Base-by-base conservation (phyloP, 2,888 invertebrate genomes). In the Pristionchus arcanus region DNA sequence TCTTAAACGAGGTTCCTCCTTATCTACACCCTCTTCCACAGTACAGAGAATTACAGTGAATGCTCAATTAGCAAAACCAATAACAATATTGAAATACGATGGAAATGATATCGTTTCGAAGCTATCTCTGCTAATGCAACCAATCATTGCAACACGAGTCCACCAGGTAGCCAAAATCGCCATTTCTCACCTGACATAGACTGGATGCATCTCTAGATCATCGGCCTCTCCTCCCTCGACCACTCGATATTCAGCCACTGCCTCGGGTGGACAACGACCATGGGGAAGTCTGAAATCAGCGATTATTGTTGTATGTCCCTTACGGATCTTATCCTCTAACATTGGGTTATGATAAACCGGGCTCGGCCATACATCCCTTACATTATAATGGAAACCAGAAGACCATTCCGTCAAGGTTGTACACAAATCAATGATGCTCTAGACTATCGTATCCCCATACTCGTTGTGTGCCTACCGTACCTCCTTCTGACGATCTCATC, bases 401-500 rank as follows among this genome's bases (percentile, higher is more conserved):
- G 42, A 13, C 11, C 3, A 11, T 13, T 9, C 9, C 13, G 11
- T 13, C 42, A 49, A 11, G 42, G 42, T 49, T 49, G 42, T n/a
- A n/a, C 13, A 55, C 21, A 5, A 55, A 0, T 55, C 15, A 21
- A 55, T 21, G 2, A 55, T 55, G 55, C 19, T n/a, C 2, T 19
- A 71, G 74, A 34, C 59, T 31, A 85, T 34, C 34, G 34, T 59
- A 85, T 15, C 55, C 31, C 49, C 21, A 13, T 31, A 16, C 15
- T 5, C 37, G 15, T 15, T 21, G 25, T 68, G 31, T 49, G 11
- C 1, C 85, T 68, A 87, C 68, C 74, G 53, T 74, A 88, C 88
- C 88, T 53, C 55, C 77, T 88, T 34, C 88, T 74, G 21, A 88
- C 74, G 31, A 88, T 88, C 74, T 88, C 88, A n/a, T 88, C 88